Evolutionary conservation across 2,888 invertebrate genomes (phyloP).

Genomic region (Nemotelus nigrinus): DNA sequence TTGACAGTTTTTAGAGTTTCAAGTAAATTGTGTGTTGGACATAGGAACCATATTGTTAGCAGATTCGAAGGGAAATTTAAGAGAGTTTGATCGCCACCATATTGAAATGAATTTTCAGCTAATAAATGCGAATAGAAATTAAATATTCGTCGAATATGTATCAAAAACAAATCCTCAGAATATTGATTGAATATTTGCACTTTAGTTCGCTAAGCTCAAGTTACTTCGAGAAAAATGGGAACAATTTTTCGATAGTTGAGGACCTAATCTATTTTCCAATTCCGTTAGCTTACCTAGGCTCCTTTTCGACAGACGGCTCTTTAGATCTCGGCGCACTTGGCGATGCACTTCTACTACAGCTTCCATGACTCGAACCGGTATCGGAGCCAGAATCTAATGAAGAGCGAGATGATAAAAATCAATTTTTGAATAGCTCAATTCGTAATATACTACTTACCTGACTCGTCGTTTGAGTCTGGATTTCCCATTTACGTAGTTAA

Average conservation of each 20-base stretch:
- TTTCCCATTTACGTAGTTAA: constrained; percentile 14
- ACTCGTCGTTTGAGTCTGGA: constrained; percentile 18
- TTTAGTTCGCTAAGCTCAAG: too few relatives aligned
- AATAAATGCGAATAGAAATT: too few relatives aligned
- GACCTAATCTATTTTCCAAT: too few relatives aligned
- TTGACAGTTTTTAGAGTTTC: constrained; percentile 32
- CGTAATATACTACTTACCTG: constrained; percentile 7
- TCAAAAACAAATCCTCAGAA: too few relatives aligned
- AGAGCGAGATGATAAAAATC: not conserved
- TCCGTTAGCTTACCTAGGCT: constrained; percentile 51
- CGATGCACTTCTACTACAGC: constrained; percentile 56
- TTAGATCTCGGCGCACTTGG: constrained; percentile 57
- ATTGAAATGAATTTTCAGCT: too few relatives aligned
- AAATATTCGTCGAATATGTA: too few relatives aligned
- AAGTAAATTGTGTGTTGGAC: too few relatives aligned
- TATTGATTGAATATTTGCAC: too few relatives aligned
- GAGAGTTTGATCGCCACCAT: not conserved
- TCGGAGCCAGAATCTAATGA: constrained; percentile 53
- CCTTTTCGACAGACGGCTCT: constrained; percentile 53
- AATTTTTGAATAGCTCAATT: not conserved
- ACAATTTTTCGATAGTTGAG: too few relatives aligned
- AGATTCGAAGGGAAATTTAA: not conserved
- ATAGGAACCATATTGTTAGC: too few relatives aligned
- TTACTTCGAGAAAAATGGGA: too few relatives aligned
- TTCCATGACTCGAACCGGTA: constrained; percentile 60